Percentiles rank a stretch among this genome's conserved stretches.
phyloP scores from a whole-genome alignment of 2,888 invertebrate species.

The Mactromeris polynyma region DNA sequence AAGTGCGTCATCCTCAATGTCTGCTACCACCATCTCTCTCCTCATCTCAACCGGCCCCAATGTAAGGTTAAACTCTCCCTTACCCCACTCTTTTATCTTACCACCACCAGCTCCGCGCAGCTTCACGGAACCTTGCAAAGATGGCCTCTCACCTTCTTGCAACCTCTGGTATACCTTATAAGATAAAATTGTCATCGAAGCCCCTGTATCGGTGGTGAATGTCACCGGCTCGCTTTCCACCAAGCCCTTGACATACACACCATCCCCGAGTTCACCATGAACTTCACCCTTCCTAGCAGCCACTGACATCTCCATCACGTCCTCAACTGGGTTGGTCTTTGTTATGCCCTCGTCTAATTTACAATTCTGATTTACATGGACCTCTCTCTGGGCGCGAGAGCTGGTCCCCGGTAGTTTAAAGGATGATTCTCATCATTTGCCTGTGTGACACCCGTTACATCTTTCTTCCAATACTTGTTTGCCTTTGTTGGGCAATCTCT shows the following conservation, averaged over 20 bases:
- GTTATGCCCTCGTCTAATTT: slow-evolving; percentile 1
- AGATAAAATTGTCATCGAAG: slow-evolving; percentile 22
- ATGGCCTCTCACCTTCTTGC: slow-evolving; percentile 11
- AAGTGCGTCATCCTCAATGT: slow-evolving; percentile 55
- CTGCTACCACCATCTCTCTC: slow-evolving; percentile 40
- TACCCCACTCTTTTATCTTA: slow-evolving; percentile 44
- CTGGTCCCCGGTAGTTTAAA: slow-evolving; percentile 36
- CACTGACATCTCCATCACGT: not conserved
- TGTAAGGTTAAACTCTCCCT: slow-evolving; percentile 41
- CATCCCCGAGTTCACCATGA: slow-evolving; percentile 4
- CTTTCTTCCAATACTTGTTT: not conserved
- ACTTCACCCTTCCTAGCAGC: not conserved
- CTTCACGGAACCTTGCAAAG: not conserved
- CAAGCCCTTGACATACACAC: slow-evolving; percentile 5
- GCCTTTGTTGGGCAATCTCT: slow-evolving; percentile 24
- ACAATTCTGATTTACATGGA: slow-evolving; percentile 4
- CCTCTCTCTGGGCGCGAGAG: slow-evolving; percentile 32
- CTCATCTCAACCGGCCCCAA: slow-evolving; percentile 27
- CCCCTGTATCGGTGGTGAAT: slow-evolving; percentile 30
- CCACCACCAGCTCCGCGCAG: slow-evolving; percentile 24
- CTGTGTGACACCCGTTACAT: too few relatives aligned
- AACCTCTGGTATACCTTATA: slow-evolving; percentile 13
- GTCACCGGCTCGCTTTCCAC: not conserved
- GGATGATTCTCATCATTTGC: not conserved
- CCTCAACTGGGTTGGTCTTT: not conserved